Percentiles rank a stretch among this genome's conserved stretches.
These are phyloP conservation scores for Bombus superbus DNA, from an alignment of 1,140 invertebrate species.

Conservation along the genomic window DNA sequence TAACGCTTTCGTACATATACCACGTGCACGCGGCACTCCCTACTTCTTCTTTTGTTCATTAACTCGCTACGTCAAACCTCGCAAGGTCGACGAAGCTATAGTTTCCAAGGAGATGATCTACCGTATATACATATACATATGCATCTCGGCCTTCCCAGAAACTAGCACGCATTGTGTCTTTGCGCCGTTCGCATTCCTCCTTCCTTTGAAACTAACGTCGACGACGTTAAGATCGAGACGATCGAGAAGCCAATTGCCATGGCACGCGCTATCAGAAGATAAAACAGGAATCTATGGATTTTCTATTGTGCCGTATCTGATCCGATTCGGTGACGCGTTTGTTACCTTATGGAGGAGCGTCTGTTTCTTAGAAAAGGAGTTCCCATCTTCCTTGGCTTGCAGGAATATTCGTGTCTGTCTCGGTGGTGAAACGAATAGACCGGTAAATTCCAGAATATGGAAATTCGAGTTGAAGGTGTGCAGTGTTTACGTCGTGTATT, in stretches of 20 bases:
- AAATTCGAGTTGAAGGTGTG: too few species aligned
- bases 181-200: constrained; percentile 10
- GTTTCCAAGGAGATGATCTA: constrained; percentile 54
- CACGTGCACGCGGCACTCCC: neutral
- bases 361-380: too few species aligned
- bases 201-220: neutral
- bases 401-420: too few species aligned
- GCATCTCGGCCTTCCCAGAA: constrained; percentile 35
- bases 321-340: too few species aligned
- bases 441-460: too few species aligned
- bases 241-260: constrained; percentile 4
- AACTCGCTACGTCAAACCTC: constrained; percentile 39
- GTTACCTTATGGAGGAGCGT: too few species aligned
- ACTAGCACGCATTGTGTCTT: constrained; percentile 30
- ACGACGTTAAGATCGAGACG: neutral
- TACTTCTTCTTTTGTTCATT: constrained; percentile 12
- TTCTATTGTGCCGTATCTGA: neutral
- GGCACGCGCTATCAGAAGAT: neutral
- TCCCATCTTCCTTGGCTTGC: too few species aligned
- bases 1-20: neutral
- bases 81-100: constrained; percentile 53
- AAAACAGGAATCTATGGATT: neutral
- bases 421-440: too few species aligned
- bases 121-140: constrained; percentile 36
- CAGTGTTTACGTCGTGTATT: too few species aligned